These are phyloP conservation scores for Cecidostiba fungosa DNA, from an alignment of 2,888 invertebrate species.

Conservation along the genomic window DNA sequence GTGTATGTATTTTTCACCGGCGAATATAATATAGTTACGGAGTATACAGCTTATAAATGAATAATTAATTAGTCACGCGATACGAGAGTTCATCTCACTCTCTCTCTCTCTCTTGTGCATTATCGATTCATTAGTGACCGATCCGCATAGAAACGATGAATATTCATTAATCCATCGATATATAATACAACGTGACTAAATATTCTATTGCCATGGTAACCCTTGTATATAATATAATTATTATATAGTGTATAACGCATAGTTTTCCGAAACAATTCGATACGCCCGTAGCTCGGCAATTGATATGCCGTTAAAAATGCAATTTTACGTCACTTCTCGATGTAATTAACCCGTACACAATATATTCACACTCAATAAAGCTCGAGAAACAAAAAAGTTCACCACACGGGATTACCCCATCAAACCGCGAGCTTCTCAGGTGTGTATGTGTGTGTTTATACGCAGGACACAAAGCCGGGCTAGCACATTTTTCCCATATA, in stretches of 20 bases:
- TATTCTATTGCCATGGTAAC: conserved; percentile 34
- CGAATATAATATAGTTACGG: background rate
- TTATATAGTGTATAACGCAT: too few relatives aligned
- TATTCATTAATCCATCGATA: conserved; percentile 46
- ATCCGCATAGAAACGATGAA: conserved; percentile 44
- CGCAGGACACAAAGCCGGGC: background rate
- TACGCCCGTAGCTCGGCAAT: too few relatives aligned
- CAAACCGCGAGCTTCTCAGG: background rate
- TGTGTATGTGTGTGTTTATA: background rate
- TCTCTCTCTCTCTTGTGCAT: conserved; percentile 21
- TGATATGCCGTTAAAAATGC: too few relatives aligned
- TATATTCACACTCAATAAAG: too few relatives aligned
- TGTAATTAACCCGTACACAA: too few relatives aligned
- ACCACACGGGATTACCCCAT: too few relatives aligned
- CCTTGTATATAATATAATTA: background rate
- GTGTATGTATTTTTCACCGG: too few relatives aligned
- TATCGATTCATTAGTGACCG: conserved; percentile 39
- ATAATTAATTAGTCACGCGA: conserved; percentile 58
- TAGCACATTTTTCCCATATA: background rate
- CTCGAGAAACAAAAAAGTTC: too few relatives aligned
- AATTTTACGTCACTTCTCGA: too few relatives aligned
- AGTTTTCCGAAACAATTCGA: too few relatives aligned
- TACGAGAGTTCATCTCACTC: conserved; percentile 14
- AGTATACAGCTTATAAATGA: conserved; percentile 10
- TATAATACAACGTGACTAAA: conserved; percentile 41